Base-by-base conservation (phyloP, 2,888 invertebrate species). In the Rhingia rostrata region DNA sequence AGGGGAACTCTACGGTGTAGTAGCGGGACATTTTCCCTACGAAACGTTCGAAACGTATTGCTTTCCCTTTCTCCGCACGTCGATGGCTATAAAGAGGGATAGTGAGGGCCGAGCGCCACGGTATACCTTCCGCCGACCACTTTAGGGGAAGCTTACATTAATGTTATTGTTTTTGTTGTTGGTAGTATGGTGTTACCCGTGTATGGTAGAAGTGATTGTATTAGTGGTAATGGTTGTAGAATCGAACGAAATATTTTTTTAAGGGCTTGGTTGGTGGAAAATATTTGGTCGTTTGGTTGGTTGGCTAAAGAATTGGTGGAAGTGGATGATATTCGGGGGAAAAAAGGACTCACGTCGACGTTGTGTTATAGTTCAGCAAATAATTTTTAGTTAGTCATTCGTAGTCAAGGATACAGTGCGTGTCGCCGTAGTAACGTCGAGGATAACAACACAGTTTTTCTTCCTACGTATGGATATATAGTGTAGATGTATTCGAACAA, bases 331-430 rank as follows among this genome's bases (percentile, higher is more conserved):
- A 81, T 83, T 84, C 79, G 83, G 45, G 83, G 45, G 43, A 35
- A 72, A 77, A 45, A 74, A 84, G 84, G 84, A 84, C 84, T 80
- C 79, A 73, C 73, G 67, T 32, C 73, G 67, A 86, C 86, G 87
- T 87, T 86, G 86, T 87, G 74, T 72, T 86, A 72, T 85, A 86
- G 86, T 86, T 87, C 88, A 87, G 88, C 90, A 91, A 91, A 90
- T 91, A 90, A 90, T 90, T 90, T 90, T 90, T 89, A 90, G 91
- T 91, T 91, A 91, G 91, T 91, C 90, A 89, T 87, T 89, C 90
- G 91, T 91, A 89, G 91, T 88, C 91, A 91, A 91, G 91, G 91
- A 91, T 91, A 91, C 91, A 87, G 89, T 87, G 88, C 88, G 89
- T 88, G 89, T 89, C 85, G 86, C 86, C 83, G 83, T 84, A 86